A percentile compares a stretch with the other conserved stretches of the same genome.
phyloP scores from a whole-genome alignment of 2,797 vertebrate species.

The Ceryle rudis region DNA sequence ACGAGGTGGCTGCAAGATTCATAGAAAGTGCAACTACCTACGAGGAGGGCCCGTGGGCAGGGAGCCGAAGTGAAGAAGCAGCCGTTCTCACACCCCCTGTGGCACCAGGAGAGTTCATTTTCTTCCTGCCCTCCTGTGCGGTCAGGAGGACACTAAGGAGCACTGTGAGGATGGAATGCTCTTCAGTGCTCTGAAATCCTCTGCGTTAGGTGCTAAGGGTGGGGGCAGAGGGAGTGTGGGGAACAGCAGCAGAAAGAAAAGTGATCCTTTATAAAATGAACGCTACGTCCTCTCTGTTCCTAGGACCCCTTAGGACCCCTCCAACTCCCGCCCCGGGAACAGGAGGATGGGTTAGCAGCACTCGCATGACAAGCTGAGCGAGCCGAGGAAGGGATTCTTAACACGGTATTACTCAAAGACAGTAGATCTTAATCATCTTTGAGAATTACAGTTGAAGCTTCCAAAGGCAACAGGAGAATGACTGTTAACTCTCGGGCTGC shows the following conservation, averaged over 20 bases:
- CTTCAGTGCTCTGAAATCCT: not conserved
- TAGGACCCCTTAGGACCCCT: not conserved
- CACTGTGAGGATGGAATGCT: fast-evolving
- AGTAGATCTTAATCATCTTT: not conserved
- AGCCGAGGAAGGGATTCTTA: not conserved
- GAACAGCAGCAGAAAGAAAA: not conserved
- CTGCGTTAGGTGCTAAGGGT: fast-evolving
- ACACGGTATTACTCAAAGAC: not conserved
- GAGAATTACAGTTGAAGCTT: not conserved
- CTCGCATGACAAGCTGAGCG: not conserved
- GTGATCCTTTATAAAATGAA: too few species aligned
- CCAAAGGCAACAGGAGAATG: not conserved
- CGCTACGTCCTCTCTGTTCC: not conserved
- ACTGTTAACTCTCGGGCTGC: not conserved
- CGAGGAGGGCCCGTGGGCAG: not conserved
- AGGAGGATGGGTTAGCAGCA: not conserved
- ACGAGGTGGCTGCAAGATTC: not conserved
- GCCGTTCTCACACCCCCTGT: not conserved
- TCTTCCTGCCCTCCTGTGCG: not conserved
- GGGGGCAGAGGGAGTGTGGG: not conserved
- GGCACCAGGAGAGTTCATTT: not conserved
- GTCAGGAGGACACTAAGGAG: not conserved
- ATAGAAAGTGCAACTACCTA: not conserved
- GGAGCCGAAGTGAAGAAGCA: not conserved
- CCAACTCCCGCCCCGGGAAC: not conserved